Evolutionary conservation across 2,113 vertebrate species (phyloP).

Genomic region (Menidia beryllina): DNA sequence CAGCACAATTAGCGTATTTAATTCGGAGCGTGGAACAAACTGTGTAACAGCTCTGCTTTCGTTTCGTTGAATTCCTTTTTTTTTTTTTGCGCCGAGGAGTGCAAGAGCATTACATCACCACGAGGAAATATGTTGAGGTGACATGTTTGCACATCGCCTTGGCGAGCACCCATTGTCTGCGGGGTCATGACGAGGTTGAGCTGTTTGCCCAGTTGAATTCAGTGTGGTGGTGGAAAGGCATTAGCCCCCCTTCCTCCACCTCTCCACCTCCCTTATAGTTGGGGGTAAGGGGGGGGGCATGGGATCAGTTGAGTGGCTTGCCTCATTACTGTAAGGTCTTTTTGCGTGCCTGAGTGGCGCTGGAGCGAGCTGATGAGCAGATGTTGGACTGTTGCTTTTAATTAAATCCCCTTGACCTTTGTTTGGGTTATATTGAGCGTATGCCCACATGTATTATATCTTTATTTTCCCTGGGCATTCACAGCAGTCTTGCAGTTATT

Average conservation of each 20-base stretch:
- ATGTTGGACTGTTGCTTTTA: conserved; percentile 85
- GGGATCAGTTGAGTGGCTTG: conserved; percentile 67
- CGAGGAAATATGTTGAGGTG: conserved; percentile 34
- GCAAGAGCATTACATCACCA: conserved; percentile 33
- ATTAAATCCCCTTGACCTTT: conserved; percentile 83
- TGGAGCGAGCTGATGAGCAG: conserved; percentile 81
- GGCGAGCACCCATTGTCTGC: conserved; percentile 49
- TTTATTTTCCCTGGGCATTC: conserved; percentile 19
- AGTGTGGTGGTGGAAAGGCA: conserved; percentile 39
- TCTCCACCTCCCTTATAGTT: neutral
- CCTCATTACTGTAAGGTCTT: conserved; percentile 74
- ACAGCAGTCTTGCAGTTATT: neutral
- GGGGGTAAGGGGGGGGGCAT: conserved; percentile 24
- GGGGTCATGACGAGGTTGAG: conserved; percentile 56
- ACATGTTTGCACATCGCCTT: conserved; percentile 56
- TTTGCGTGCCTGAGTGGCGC: conserved; percentile 72
- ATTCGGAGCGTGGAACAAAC: too few relatives aligned
- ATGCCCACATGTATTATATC: conserved; percentile 43
- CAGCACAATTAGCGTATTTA: too few relatives aligned
- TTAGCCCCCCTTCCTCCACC: conserved; percentile 2
- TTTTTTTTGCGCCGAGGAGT: neutral
- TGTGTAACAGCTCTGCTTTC: neutral
- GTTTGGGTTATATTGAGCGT: conserved; percentile 80
- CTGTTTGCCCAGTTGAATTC: conserved; percentile 46
- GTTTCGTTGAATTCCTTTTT: neutral